These are phyloP conservation scores for Drosophila cognata DNA, from an alignment of 2,888 invertebrate species.

Conservation along the genomic window DNA sequence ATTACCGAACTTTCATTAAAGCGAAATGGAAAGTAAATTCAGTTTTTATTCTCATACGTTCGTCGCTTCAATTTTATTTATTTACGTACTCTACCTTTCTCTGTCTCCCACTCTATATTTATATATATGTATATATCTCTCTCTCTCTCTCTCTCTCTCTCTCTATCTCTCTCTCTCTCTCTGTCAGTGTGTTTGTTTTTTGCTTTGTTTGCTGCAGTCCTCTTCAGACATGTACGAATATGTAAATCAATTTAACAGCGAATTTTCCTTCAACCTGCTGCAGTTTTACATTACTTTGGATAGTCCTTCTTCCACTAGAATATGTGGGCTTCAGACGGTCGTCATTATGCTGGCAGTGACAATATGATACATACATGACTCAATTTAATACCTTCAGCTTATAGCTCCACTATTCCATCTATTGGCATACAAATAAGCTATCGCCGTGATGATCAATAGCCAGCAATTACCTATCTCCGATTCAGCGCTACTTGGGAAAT, in stretches of 20 bases:
- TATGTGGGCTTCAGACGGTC: not conserved
- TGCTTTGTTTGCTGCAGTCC: constrained; percentile 37
- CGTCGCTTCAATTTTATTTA: constrained; percentile 14
- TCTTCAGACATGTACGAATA: constrained; percentile 44
- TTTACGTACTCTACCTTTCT: constrained; percentile 5
- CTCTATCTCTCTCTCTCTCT: not conserved
- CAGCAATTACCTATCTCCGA: not conserved
- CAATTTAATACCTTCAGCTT: not conserved
- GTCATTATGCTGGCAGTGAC: not conserved
- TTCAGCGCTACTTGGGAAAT: not conserved
- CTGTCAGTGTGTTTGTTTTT: not conserved
- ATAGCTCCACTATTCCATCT: not conserved
- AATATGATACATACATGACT: not conserved
- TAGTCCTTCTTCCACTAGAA: not conserved
- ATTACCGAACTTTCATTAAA: constrained; percentile 61
- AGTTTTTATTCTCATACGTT: constrained; percentile 27
- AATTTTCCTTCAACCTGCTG: constrained; percentile 28
- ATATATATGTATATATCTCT: not conserved
- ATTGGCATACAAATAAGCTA: not conserved
- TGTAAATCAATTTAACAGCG: constrained; percentile 61
- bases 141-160: not conserved
- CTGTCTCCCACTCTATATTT: not conserved
- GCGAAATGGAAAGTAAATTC: constrained; percentile 68
- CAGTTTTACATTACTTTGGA: constrained; percentile 12
- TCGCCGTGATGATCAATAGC: not conserved